Percentiles rank a stretch among this genome's conserved stretches.
These are phyloP conservation scores for Cheilosia urbana DNA, from an alignment of 2,888 invertebrate genomes.

Conservation along the genomic window DNA sequence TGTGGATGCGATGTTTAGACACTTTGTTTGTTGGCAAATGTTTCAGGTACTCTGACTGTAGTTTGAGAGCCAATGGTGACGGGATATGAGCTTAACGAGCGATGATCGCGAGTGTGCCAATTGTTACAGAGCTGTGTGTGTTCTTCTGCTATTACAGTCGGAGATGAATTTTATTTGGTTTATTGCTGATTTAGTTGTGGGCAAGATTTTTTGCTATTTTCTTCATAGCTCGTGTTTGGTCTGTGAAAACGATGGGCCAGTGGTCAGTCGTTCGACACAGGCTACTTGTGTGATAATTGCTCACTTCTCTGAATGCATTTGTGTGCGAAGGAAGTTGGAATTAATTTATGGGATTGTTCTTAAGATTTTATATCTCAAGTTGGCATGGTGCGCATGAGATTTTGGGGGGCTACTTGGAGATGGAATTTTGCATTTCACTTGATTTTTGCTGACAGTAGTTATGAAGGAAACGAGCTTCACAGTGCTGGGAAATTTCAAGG, in stretches of 20 bases:
- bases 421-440: too few species aligned
- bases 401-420: background rate
- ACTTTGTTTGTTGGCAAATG: constrained; percentile 34
- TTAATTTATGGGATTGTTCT: constrained; percentile 57
- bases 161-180: constrained; percentile 30
- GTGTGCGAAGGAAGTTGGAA: constrained; percentile 59
- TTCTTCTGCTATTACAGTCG: constrained; percentile 4
- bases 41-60: background rate
- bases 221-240: constrained; percentile 7
- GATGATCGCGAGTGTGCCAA: constrained; percentile 52
- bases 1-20: constrained; percentile 37
- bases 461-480: too few species aligned
- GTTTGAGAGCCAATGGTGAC: constrained; percentile 33
- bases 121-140: constrained; percentile 25
- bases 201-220: constrained; percentile 23
- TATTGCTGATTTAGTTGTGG: constrained; percentile 36
- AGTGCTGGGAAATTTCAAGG: too few species aligned
- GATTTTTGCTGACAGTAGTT: too few species aligned
- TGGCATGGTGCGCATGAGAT: background rate
- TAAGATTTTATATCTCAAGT: constrained; percentile 38
- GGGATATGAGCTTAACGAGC: constrained; percentile 29
- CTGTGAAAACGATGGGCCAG: constrained; percentile 24
- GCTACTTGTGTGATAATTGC: constrained; percentile 59
- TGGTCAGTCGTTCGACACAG: constrained; percentile 27
- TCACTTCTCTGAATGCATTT: constrained; percentile 44